These are phyloP conservation scores for Diplodus sargus DNA, from an alignment of 2,797 vertebrate genomes.

Conservation along the genomic window DNA sequence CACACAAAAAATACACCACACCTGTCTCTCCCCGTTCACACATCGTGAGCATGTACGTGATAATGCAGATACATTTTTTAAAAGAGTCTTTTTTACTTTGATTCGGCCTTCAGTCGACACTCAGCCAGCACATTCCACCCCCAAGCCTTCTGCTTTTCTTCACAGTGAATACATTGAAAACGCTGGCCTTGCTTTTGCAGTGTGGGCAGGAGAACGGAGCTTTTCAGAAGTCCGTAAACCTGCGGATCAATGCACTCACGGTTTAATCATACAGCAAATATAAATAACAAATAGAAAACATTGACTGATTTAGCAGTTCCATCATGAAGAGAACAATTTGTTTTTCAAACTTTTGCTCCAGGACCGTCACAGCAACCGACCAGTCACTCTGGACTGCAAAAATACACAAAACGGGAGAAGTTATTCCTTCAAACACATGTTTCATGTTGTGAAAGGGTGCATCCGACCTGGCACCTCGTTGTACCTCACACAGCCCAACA, in stretches of 20 bases:
- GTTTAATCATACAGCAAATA: neutral
- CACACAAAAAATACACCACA: neutral
- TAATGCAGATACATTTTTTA: neutral
- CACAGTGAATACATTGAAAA: conserved; percentile 11
- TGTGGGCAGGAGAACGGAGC: neutral
- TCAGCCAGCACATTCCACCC: conserved; percentile 27
- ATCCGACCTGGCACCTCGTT: neutral
- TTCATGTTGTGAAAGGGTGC: neutral
- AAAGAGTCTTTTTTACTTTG: conserved; percentile 7
- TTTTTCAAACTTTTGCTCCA: no score
- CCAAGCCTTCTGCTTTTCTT: conserved; percentile 13
- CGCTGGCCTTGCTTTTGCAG: conserved; percentile 48
- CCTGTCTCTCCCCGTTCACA: neutral
- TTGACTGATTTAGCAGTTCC: neutral
- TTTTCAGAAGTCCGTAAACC: conserved; percentile 4
- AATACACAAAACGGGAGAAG: no score
- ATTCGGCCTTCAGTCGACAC: conserved; percentile 46
- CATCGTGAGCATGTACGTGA: neutral
- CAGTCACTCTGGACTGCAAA: no score
- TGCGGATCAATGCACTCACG: conserved; percentile 9
- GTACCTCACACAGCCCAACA: no score
- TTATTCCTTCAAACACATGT: no score
- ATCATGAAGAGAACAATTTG: neutral
- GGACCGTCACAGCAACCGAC: no score
- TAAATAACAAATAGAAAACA: neutral